A percentile compares a stretch with the other conserved stretches of the same genome.
phyloP scores from a whole-genome alignment of 2,113 vertebrate species.

The Hippotragus niger region DNA sequence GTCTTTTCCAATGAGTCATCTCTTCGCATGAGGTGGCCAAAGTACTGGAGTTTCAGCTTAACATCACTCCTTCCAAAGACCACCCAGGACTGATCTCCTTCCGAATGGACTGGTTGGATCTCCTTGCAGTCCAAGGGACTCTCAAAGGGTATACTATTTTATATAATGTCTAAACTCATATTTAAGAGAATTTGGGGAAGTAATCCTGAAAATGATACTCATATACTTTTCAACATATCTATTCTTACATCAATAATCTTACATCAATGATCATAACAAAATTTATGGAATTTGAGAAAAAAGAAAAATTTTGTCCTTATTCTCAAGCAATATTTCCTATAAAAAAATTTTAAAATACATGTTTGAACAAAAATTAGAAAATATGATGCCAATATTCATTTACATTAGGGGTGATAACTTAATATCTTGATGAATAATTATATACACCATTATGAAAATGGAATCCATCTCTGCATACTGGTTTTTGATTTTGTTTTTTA shows the following conservation, averaged over 20 bases:
- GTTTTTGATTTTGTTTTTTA: neutral
- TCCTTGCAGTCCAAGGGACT: no score
- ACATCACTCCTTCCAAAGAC: no score
- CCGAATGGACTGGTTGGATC: no score
- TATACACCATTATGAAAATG: neutral
- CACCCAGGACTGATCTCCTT: no score
- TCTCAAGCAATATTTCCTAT: neutral
- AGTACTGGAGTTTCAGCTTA: no score
- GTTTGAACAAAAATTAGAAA: neutral
- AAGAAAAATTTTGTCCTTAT: neutral
- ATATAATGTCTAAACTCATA: neutral
- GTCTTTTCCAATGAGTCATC: no score
- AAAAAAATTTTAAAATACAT: neutral
- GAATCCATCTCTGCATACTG: neutral
- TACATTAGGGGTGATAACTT: neutral
- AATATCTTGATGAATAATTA: neutral
- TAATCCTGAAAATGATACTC: neutral
- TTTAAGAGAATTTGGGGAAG: neutral
- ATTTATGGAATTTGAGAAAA: neutral
- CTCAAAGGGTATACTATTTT: neutral
- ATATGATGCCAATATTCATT: neutral
- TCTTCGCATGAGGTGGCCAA: no score
- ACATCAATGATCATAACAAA: neutral
- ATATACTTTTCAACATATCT: neutral
- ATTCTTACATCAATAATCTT: neutral